Base-by-base conservation (phyloP, 2,888 invertebrate species). In the Sphaerophoria rueppellii region DNA sequence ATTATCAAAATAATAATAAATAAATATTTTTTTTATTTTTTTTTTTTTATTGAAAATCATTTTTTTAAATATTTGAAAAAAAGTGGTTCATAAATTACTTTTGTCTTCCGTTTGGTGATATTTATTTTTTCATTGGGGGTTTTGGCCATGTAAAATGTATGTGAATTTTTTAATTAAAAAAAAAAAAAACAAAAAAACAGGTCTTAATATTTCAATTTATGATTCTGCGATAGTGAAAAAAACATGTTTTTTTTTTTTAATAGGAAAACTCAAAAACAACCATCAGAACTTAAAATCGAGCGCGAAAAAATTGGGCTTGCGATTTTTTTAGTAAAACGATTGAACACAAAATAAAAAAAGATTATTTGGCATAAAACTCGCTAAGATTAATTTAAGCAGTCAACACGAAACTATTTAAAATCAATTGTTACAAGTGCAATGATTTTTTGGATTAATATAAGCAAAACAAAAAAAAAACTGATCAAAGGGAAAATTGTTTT, bases 21-120 rank as follows among this genome's bases (percentile, higher is more conserved):
- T 70, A 5, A 16, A 14, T 63, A 46, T 24, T 9, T n/a, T n/a
- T 46, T 6, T 43, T 43, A 14, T 2, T 35, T 34, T 55, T 57
- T 37, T 58, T 4, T 9, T 7, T 61, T 35, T 32, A 61, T 9
- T 34, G 32, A n/a, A 16, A 48, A 61, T 55, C 16, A 50, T 5
- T 74, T 24, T 6, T 35, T 67, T 67, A 67, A 58, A 60, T n/a
- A n/a, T n/a, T n/a, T n/a, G 50, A 43, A 9, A 12, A 11, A 80
- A 55, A 54, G 58, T 65, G 32, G 40, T 54, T 67, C 16, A 40
- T 5, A 52, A 67, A 67, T 67, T 67, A 67, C 63, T 78, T 70
- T 74, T 60, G 70, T 79, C 70, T 65, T 83, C 60, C 75, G 60
- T 79, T 70, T 61, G 52, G 40, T 57, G 57, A 24, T 46, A 40